Percentiles rank a stretch among this genome's conserved stretches.
These are phyloP conservation scores for Mimachlamys varia DNA, from an alignment of 2,888 invertebrate species.

Conservation along the genomic window DNA sequence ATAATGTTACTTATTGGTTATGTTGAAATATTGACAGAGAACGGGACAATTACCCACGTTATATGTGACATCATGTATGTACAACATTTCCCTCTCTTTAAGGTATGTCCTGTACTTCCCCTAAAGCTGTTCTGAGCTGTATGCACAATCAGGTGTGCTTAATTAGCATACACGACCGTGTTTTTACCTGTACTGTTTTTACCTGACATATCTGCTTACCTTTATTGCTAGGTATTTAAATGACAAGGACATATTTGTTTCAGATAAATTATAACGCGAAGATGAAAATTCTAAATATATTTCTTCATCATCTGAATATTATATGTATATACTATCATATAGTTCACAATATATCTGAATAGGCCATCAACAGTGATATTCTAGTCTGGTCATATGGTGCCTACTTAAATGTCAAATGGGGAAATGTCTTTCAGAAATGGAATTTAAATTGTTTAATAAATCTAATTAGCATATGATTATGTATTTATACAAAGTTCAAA, in stretches of 20 bases:
- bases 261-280: not conserved
- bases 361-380: not conserved
- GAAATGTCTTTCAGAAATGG: not conserved
- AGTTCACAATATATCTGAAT: not conserved
- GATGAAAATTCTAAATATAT: not conserved
- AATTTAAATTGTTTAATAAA: not conserved
- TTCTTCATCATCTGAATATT: too few relatives aligned
- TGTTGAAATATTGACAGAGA: not conserved
- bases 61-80: too few relatives aligned
- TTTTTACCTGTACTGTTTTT: not conserved
- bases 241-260: not conserved
- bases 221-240: not conserved
- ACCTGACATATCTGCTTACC: not conserved
- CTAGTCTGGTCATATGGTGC: not conserved
- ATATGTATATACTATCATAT: not conserved
- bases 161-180: not conserved
- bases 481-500: not conserved
- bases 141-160: not conserved
- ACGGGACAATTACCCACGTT: not conserved
- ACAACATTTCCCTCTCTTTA: too few relatives aligned
- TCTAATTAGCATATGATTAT: not conserved
- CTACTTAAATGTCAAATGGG: not conserved
- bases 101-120: too few relatives aligned
- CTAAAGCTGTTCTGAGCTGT: not conserved
- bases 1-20: not conserved